phyloP scores from a whole-genome alignment of 2,888 invertebrate genomes.

The Nemoura dubitans region DNA sequence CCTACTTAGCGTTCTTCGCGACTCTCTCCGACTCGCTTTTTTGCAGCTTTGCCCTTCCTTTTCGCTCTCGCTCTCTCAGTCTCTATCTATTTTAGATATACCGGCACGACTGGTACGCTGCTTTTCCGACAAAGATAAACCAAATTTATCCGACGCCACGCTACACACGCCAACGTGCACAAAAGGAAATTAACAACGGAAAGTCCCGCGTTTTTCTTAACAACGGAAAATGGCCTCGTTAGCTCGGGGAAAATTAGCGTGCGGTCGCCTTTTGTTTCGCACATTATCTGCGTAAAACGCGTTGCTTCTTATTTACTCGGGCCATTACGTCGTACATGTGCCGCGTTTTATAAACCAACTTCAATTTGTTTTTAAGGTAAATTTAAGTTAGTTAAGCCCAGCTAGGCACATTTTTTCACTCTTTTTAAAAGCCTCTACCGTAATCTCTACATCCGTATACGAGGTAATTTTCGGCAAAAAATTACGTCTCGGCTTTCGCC shows the following conservation, averaged over 20 bases:
- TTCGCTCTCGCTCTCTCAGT: background rate
- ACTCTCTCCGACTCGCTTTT: background rate
- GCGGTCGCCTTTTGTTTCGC: background rate
- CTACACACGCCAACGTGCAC: background rate
- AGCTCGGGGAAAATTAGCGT: background rate
- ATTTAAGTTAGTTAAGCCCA: too few relatives aligned
- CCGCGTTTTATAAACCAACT: background rate
- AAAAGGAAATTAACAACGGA: background rate
- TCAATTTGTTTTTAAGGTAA: background rate
- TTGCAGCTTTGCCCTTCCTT: background rate
- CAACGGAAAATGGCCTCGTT: background rate
- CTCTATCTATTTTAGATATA: too few relatives aligned
- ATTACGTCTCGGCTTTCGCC: too few relatives aligned
- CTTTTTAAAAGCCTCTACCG: too few relatives aligned
- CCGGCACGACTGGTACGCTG: too few relatives aligned
- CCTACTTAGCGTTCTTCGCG: background rate
- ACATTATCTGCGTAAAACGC: background rate
- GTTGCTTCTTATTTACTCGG: background rate
- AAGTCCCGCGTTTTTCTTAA: background rate
- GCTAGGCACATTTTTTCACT: too few relatives aligned
- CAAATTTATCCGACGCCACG: background rate
- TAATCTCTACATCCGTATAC: too few relatives aligned
- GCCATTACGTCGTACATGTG: background rate
- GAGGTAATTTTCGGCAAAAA: too few relatives aligned
- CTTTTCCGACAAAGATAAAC: background rate